Percentiles rank a stretch among this genome's conserved stretches.
phyloP scores from a whole-genome alignment of 2,113 vertebrate genomes.

The Stictonetta naevosa region DNA sequence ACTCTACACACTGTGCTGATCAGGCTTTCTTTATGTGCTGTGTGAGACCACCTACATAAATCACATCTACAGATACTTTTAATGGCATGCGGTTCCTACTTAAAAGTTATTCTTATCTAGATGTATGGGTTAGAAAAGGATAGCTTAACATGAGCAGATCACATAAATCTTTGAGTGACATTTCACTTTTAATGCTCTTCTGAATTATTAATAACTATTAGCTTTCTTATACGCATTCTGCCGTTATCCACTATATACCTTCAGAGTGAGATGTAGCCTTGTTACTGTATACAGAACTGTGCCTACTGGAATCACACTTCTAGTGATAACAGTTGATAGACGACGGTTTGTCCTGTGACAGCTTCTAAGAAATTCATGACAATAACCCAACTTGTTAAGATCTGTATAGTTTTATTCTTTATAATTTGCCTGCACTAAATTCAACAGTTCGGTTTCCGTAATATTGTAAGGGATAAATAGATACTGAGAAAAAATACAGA shows the following conservation, averaged over 20 bases:
- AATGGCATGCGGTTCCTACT: neutral
- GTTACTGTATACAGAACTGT: neutral
- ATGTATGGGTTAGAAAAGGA: neutral
- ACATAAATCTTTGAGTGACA: neutral
- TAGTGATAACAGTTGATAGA: neutral
- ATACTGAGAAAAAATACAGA: neutral
- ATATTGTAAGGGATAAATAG: neutral
- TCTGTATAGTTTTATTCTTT: accelerated
- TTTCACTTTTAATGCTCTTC: slow-evolving; percentile 3
- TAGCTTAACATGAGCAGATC: neutral
- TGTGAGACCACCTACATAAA: neutral
- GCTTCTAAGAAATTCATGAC: neutral
- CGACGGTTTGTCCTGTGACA: neutral
- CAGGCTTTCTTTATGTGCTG: neutral
- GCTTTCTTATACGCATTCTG: neutral
- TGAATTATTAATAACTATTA: slow-evolving; percentile 34
- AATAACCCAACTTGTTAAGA: neutral
- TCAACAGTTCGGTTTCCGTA: neutral
- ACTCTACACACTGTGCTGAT: neutral
- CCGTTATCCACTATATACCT: neutral
- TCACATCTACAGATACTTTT: neutral
- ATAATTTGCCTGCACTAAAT: neutral
- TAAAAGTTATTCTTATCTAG: neutral
- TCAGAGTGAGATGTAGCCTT: neutral
- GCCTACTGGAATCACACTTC: neutral